phyloP scores from a whole-genome alignment of 2,888 invertebrate genomes.

The Tetramorium bicarinatum region DNA sequence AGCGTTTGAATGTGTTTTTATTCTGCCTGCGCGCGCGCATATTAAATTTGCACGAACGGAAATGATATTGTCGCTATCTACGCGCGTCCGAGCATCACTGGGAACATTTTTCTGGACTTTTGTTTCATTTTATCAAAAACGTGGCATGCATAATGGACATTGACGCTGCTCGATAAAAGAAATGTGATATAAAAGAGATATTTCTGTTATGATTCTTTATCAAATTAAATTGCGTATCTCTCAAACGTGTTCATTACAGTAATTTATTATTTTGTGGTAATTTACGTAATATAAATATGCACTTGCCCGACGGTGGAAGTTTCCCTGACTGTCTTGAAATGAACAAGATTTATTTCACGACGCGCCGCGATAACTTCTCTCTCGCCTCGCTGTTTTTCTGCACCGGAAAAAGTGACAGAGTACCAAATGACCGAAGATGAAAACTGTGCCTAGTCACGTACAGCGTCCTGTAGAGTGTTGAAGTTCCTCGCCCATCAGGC shows the following conservation, averaged over 20 bases:
- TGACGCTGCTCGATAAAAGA: constrained; percentile 19
- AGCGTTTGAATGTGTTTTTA: constrained; percentile 39
- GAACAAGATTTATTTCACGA: constrained; percentile 22
- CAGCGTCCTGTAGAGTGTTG: not conserved
- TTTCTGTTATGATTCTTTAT: not conserved
- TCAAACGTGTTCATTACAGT: not conserved
- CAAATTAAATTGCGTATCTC: constrained; percentile 18
- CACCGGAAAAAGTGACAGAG: constrained; percentile 24
- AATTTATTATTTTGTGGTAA: constrained; percentile 23
- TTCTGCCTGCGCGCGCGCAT: constrained; percentile 35
- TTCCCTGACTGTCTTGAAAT: not conserved
- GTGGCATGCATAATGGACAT: constrained; percentile 45
- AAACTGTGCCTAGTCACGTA: constrained; percentile 47
- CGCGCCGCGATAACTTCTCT: not conserved
- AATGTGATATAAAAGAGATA: constrained; percentile 23
- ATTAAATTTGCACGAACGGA: constrained; percentile 50
- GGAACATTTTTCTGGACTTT: constrained; percentile 46
- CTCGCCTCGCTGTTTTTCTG: constrained; percentile 9
- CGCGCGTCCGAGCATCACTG: constrained; percentile 27
- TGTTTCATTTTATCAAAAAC: constrained; percentile 42
- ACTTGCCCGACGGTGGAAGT: not conserved
- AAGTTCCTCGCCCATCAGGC: constrained; percentile 29
- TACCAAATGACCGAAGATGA: constrained; percentile 40
- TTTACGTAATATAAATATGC: not conserved
- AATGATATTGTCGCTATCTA: constrained; percentile 52